Percentiles rank a stretch among this genome's conserved stretches.
These are phyloP conservation scores for Spodoptera litura DNA, from an alignment of 1,140 invertebrate genomes.

Conservation along the genomic window DNA sequence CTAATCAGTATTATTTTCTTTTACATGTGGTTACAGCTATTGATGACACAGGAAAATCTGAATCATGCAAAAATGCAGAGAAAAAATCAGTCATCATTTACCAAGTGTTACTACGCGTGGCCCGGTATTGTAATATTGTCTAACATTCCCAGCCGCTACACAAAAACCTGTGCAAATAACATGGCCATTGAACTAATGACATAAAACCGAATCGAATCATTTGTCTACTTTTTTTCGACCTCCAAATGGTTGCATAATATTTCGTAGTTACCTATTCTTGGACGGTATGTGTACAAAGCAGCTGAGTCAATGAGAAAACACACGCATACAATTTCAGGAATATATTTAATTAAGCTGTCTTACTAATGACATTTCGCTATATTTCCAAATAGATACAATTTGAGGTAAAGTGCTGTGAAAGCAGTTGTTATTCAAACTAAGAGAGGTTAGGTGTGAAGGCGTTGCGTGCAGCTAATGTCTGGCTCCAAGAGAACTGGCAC, in stretches of 20 bases:
- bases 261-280: neutral
- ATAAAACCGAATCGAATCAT: constrained; percentile 28
- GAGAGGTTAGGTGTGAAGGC: constrained; percentile 35
- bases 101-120: neutral
- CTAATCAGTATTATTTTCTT: no score
- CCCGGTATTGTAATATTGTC: neutral
- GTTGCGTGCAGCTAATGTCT: constrained; percentile 39
- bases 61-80: neutral
- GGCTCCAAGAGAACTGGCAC: constrained; percentile 10
- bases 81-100: no score
- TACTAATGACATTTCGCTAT: neutral
- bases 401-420: constrained; percentile 7
- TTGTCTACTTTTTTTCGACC: constrained; percentile 21
- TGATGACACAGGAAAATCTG: neutral
- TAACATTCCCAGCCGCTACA: neutral
- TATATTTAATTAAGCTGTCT: no score
- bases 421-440: constrained; percentile 8
- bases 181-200: constrained; percentile 9
- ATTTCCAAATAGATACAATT: neutral
- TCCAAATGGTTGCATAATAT: constrained; percentile 10
- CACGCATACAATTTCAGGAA: no score
- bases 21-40: no score
- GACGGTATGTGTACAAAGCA: neutral
- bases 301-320: constrained; percentile 12
- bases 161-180: constrained; percentile 8